Base-by-base conservation (phyloP, 2,888 invertebrate species). In the Sinelater perroti region DNA sequence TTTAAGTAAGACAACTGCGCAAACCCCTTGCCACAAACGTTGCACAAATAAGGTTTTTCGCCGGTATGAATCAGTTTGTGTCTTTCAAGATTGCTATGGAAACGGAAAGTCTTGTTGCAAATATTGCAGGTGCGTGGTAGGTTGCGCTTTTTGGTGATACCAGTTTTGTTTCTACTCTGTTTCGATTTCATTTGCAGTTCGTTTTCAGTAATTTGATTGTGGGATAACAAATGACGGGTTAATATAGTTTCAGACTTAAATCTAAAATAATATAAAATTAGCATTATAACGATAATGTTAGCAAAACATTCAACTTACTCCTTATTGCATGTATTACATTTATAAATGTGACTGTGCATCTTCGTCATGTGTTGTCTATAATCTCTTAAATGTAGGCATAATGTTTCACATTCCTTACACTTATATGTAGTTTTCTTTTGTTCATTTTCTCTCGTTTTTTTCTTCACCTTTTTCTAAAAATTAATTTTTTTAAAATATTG, bases 21-120 rank as follows among this genome's bases (percentile, higher is more conserved):
- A 46, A 71, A 70, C 4, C 69, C 66, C 60, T 69, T 69, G 7
- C 70, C 71, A 49, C 71, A 71, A 14, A 68, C 64, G 38, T 69
- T 70, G 46, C 71, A 71, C 7, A 71, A 40, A 36, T 53, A 69
- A 1, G 69, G 68, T 33, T 66, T 67, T 51, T 72, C 73, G 2
- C 73, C 73, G 7, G 72, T 72, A 57, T 74, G 74, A 5, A 64
- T 70, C n/a, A 72, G 51, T 64, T 70, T 71, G 42, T 75, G 74
- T 16, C 73, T 57, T 52, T 71, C 68, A 33, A 74, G 65, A 47
- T 71, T 73, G 50, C 72, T 71, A 36, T 70, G 70, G 58, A 70
- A 72, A 6, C 70, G 64, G 59, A 74, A 74, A 3, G 70, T 67
- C 63, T 73, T 73, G 35, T 68, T 63, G 58, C 74, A 74, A 30